Percentiles rank a stretch among this genome's conserved stretches.
phyloP scores from a whole-genome alignment of 2,888 invertebrate genomes.

The Caenorhabditis parvicauda region DNA sequence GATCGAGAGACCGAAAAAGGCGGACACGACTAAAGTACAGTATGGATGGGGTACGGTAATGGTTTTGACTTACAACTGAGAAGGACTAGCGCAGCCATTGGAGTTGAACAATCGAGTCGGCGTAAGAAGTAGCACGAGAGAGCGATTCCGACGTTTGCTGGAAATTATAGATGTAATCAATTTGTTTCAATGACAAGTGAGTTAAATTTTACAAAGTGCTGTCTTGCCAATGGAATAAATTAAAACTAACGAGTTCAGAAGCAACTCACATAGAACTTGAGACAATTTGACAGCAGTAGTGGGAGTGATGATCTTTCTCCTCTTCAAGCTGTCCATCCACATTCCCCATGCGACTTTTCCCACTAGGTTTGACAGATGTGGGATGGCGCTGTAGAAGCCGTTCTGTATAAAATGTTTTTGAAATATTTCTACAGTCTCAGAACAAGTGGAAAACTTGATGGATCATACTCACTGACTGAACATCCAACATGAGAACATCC shows the following conservation, averaged over 20 bases:
- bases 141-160: constrained; percentile 18
- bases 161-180: no score
- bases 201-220: no score
- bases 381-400: constrained; percentile 46
- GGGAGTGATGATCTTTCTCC: constrained; percentile 25
- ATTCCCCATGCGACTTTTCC: constrained; percentile 47
- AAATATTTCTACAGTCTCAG: background rate
- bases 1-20: constrained; percentile 40
- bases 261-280: constrained; percentile 31
- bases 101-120: constrained; percentile 16
- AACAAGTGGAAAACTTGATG: no score
- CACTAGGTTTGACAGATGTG: constrained; percentile 36
- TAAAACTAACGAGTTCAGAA: background rate
- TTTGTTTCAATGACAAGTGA: no score
- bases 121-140: constrained; percentile 18
- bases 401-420: constrained; percentile 28
- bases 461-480: constrained; percentile 31
- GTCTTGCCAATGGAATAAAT: no score
- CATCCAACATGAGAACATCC: constrained; percentile 45
- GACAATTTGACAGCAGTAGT: constrained; percentile 45
- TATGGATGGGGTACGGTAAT: background rate
- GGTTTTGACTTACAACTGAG: constrained; percentile 10
- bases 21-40: constrained; percentile 22
- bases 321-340: constrained; percentile 40
- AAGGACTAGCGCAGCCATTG: constrained; percentile 8